Conservation (phyloP, 2,797 vertebrate species). For the Gallinago nigripennis region DNA sequence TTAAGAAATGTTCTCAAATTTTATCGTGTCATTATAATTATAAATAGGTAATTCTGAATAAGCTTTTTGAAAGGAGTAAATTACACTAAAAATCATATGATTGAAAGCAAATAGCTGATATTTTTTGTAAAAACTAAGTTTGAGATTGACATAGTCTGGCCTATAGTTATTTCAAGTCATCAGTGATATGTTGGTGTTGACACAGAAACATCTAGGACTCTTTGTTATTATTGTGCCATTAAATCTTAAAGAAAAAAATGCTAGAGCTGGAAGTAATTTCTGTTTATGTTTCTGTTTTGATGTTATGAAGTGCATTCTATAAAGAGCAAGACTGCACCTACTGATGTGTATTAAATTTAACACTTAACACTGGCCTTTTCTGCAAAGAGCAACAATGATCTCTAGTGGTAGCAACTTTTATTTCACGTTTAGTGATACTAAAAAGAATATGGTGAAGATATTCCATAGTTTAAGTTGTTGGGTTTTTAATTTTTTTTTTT, state of each 20-base stretch:
- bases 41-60: not conserved
- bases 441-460: not conserved
- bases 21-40: not conserved
- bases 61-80: not conserved
- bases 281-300: not conserved
- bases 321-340: not conserved
- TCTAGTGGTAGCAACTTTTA: slow-evolving; percentile 70
- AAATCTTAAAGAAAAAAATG: not conserved
- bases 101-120: not conserved
- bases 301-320: not conserved
- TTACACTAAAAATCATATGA: not conserved
- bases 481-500: not conserved
- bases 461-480: not conserved
- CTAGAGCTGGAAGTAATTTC: not conserved
- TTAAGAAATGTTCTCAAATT: not conserved
- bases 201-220: not conserved
- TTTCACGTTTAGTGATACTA: slow-evolving; percentile 23
- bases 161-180: not conserved
- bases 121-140: not conserved
- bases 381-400: slow-evolving; percentile 70
- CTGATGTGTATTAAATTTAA: not conserved
- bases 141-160: not conserved
- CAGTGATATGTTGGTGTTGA: not conserved
- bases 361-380: not conserved
- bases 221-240: not conserved